A percentile compares a stretch with the other conserved stretches of the same genome.
Conservation (phyloP, 2,113 vertebrate genomes). For the Alouatta palliata region DNA sequence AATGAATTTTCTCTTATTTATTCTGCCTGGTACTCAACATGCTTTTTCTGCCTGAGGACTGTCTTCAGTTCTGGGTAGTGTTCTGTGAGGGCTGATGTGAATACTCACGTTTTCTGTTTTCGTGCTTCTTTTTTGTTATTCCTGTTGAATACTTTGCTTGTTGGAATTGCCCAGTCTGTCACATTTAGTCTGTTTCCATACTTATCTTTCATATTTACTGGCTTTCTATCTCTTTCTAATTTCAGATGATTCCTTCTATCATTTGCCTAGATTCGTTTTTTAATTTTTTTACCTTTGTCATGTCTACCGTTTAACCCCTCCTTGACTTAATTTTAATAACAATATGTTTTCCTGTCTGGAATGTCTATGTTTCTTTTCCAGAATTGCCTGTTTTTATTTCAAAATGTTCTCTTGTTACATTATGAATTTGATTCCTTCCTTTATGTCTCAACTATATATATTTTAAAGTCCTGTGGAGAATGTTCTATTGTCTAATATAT, state of each 20-base stretch:
- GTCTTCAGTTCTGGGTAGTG: not conserved
- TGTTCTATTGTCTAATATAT: not conserved
- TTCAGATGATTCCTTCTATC: not conserved
- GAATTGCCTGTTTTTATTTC: not conserved
- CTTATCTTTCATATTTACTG: not conserved
- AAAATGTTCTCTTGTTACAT: not conserved
- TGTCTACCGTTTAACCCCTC: not conserved
- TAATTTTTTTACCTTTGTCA: not conserved
- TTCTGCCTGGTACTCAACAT: not conserved
- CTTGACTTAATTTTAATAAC: not conserved
- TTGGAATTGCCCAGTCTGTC: not conserved
- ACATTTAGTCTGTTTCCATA: not conserved
- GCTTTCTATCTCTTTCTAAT: not conserved
- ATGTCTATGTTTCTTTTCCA: not conserved
- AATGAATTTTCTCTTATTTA: not conserved
- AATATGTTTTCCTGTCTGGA: conserved; percentile 21
- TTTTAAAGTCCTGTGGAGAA: not conserved
- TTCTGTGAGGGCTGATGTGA: not conserved
- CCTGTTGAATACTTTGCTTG: not conserved
- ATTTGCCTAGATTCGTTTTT: not conserved
- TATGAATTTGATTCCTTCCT: not conserved
- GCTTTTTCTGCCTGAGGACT: not conserved
- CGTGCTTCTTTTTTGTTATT: not conserved
- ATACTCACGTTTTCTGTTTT: not conserved
- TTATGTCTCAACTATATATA: not conserved